These are phyloP conservation scores for Exocentrus adspersus DNA, from an alignment of 2,888 invertebrate genomes.

Conservation along the genomic window DNA sequence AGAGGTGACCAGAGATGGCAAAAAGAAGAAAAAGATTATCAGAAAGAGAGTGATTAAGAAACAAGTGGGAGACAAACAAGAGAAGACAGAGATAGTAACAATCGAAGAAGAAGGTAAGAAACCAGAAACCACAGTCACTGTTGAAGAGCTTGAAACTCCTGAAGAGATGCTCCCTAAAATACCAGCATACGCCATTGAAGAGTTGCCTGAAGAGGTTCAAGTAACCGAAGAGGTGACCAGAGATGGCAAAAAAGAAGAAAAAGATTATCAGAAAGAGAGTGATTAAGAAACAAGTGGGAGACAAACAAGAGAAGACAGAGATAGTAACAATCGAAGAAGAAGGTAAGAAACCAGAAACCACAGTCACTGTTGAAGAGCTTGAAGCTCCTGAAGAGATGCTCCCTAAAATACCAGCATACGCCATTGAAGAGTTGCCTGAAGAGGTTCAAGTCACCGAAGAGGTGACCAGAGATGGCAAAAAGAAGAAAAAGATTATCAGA, in stretches of 20 bases:
- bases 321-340: slow-evolving; percentile 47
- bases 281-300: slow-evolving; percentile 60
- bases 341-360: slow-evolving; percentile 30
- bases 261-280: slow-evolving; percentile 58
- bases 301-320: slow-evolving; percentile 55
- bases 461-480: slow-evolving; percentile 49
- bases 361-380: slow-evolving; percentile 37
- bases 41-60: slow-evolving; percentile 48
- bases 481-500: slow-evolving; percentile 53
- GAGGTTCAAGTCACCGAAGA: slow-evolving; percentile 53
- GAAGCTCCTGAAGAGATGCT: slow-evolving; percentile 30
- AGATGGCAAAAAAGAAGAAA: slow-evolving; percentile 50
- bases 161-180: slow-evolving; percentile 51
- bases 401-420: slow-evolving; percentile 47
- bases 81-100: slow-evolving; percentile 52
- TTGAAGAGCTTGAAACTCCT: slow-evolving; percentile 46
- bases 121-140: slow-evolving; percentile 50
- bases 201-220: slow-evolving; percentile 53
- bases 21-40: slow-evolving; percentile 50
- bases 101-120: slow-evolving; percentile 50
- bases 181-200: slow-evolving; percentile 40
- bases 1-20: slow-evolving; percentile 56
- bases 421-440: slow-evolving; percentile 51
- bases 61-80: slow-evolving; percentile 51
- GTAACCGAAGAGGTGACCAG: slow-evolving; percentile 45